These are phyloP conservation scores for Malurus alboscapulatus DNA, from an alignment of 2,113 vertebrate genomes.

Conservation along the genomic window DNA sequence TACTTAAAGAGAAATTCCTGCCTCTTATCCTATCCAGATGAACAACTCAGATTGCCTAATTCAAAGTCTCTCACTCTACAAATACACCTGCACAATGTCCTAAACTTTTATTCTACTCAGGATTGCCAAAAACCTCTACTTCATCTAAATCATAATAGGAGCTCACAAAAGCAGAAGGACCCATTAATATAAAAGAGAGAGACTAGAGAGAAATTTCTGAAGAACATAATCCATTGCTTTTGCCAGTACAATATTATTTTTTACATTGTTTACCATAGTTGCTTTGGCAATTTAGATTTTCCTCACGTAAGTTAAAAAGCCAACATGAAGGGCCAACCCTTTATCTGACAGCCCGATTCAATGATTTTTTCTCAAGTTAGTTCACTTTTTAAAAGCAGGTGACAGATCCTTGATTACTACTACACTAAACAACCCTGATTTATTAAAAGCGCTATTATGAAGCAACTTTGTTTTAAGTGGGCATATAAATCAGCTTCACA, in stretches of 20 bases:
- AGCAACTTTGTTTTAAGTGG: constrained; percentile 30
- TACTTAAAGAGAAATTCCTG: not conserved
- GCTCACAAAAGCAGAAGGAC: not conserved
- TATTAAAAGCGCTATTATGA: not conserved
- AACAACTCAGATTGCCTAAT: not conserved
- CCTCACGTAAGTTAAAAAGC: not conserved
- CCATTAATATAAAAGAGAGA: not conserved
- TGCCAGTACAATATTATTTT: not conserved
- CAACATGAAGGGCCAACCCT: not conserved
- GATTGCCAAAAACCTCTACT: not conserved
- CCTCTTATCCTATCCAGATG: not conserved
- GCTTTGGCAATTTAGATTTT: not conserved
- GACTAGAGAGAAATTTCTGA: not conserved
- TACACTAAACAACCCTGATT: not conserved
- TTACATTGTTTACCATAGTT: not conserved
- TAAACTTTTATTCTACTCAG: not conserved
- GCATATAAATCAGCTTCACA: not conserved
- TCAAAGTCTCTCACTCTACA: not conserved
- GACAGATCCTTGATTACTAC: not conserved
- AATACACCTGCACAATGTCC: not conserved
- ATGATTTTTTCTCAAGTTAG: not conserved
- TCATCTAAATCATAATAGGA: not conserved
- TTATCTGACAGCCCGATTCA: not conserved
- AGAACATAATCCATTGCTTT: not conserved
- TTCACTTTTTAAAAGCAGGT: not conserved